Base-by-base conservation (phyloP, 2,888 invertebrate genomes). In the Drosophila recens region DNA sequence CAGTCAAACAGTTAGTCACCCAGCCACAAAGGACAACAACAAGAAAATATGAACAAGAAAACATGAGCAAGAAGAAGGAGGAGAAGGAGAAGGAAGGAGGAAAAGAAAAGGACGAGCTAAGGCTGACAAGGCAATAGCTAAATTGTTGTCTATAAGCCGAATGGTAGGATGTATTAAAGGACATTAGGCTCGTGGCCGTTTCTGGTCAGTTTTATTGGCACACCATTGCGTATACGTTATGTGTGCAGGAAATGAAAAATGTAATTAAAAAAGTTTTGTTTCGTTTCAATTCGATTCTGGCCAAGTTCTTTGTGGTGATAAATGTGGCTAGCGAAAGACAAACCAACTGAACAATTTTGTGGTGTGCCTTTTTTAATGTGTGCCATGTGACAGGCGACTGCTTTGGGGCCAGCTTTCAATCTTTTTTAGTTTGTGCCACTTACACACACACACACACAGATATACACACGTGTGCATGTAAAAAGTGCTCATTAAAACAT, bases 401-500 rank as follows among this genome's bases (percentile, higher is more conserved):
- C 17, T 40, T 52, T 45, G 43, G 43, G 49, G 67, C 38, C 70
- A 75, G 68, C 73, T 59, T 67, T 72, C 75, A 79, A 78, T 72
- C 69, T 73, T 72, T 70, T 67, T 59, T 68, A 68, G 65, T 76
- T 72, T 75, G 62, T 72, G 75, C 34, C 64, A 49, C 27, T 59
- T 5, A 54, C 43, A 27, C 27, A 13, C 23, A 52, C n/a, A 56
- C 15, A 49, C 11, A 45, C 20, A 52, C 20, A 23, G 20, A 45
- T 27, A 67, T 10, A 27, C 27, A 62, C 62, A 56, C 54, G 74
- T 75, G 73, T 75, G 76, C 72, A 80, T 84, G 80, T 74, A 79
- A 79, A 73, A 84, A 86, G 80, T 84, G 82, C 87, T 86, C 84
- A 85, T 85, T 84, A 84, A 84, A 84, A 86, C 83, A 86, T 84